Evolutionary conservation across 2,113 vertebrate genomes (phyloP).

Genomic region (Regulus satrapa): DNA sequence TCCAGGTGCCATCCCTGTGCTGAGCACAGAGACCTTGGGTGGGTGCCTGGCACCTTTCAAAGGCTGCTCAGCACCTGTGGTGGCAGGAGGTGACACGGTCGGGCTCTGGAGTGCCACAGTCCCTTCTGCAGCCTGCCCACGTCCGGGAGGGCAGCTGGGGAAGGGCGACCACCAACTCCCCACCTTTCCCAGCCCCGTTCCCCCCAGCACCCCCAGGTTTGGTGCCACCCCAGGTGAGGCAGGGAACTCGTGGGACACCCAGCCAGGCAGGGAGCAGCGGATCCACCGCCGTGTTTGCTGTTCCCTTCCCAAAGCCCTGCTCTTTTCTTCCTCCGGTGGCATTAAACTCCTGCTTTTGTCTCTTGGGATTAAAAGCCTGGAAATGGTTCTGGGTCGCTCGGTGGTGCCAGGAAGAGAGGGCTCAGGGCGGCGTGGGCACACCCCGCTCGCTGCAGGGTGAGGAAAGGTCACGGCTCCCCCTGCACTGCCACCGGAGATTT

Average conservation of each 20-base stretch:
- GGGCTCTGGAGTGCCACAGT: background rate
- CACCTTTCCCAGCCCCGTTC: background rate
- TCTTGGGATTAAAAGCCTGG: slow-evolving; percentile 43
- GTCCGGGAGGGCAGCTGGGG: background rate
- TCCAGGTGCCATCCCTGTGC: background rate
- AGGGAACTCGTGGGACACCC: background rate
- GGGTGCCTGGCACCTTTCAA: background rate
- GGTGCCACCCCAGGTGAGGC: background rate
- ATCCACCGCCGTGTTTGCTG: slow-evolving; percentile 29
- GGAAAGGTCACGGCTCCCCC: background rate
- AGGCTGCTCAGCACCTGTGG: rapidly evolving
- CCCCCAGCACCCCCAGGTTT: background rate
- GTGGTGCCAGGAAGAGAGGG: slow-evolving; percentile 6
- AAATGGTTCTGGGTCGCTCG: background rate
- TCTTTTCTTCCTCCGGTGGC: background rate
- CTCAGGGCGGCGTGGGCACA: background rate
- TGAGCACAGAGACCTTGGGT: background rate
- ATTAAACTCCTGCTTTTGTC: slow-evolving; percentile 42
- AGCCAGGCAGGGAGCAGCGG: background rate
- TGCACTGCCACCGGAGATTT: rapidly evolving
- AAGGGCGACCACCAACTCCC: background rate
- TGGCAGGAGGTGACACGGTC: background rate
- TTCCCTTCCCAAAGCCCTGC: slow-evolving; percentile 41
- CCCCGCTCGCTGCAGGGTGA: background rate
- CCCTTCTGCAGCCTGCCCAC: rapidly evolving